Evolutionary conservation across 2,888 invertebrate species (phyloP).

Genomic region (Hirtodrosophila duncani): DNA sequence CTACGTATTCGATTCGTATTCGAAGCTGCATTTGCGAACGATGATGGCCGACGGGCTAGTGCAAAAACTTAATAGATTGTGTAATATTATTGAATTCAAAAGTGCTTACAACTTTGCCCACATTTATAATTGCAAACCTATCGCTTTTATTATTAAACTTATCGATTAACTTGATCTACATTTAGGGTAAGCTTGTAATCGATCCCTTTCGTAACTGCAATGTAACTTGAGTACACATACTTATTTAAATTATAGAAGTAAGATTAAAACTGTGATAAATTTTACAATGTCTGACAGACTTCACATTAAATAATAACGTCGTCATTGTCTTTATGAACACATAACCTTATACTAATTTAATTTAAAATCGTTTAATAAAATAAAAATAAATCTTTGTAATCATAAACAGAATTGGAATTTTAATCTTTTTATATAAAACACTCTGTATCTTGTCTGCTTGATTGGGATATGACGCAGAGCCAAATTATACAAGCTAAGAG

Average conservation of each 20-base stretch:
- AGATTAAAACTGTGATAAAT: slow-evolving; percentile 71
- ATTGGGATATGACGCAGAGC: too few species aligned
- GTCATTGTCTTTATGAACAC: slow-evolving; percentile 49
- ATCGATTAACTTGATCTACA: neutral
- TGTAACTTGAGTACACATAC: slow-evolving; percentile 22
- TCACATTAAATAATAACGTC: slow-evolving; percentile 36
- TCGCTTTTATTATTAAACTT: slow-evolving; percentile 6
- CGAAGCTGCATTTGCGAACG: too few species aligned
- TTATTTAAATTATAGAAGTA: slow-evolving; percentile 46
- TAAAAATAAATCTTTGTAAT: slow-evolving; percentile 57
- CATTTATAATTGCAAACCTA: slow-evolving; percentile 9
- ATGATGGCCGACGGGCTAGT: slow-evolving; percentile 58
- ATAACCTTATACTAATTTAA: slow-evolving; percentile 54
- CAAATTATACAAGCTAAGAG: too few species aligned
- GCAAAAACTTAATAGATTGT: slow-evolving; percentile 57
- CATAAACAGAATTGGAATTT: slow-evolving; percentile 22
- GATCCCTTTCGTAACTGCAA: slow-evolving; percentile 23
- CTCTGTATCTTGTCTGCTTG: too few species aligned
- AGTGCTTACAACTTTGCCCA: neutral
- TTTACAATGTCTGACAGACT: slow-evolving; percentile 71
- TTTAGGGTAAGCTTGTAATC: slow-evolving; percentile 8
- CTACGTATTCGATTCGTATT: too few species aligned
- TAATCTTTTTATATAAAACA: too few species aligned
- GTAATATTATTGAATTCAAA: slow-evolving; percentile 63
- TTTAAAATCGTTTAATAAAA: slow-evolving; percentile 67